Evolutionary conservation across 2,797 vertebrate genomes (phyloP).

Genomic region (Aphelocoma californica): DNA sequence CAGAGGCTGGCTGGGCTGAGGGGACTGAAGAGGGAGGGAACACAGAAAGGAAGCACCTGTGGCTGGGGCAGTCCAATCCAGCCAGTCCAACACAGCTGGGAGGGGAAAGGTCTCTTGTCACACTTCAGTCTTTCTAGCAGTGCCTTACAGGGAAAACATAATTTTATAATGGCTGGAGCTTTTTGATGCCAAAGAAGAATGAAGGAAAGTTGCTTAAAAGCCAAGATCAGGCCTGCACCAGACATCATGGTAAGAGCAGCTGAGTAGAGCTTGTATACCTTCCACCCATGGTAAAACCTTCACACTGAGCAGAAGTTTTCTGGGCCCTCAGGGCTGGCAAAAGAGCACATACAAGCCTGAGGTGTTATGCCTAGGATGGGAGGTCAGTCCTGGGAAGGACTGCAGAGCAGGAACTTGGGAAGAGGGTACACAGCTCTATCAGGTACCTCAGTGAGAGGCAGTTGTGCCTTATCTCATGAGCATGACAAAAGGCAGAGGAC

Average conservation of each 20-base stretch:
- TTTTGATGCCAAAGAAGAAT: not conserved
- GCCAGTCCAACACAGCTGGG: not conserved
- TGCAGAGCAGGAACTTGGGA: not conserved
- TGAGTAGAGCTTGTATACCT: not conserved
- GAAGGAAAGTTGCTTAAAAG: slow-evolving; percentile 10
- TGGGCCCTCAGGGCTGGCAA: not conserved
- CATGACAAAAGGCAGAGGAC: not conserved
- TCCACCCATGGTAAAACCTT: not conserved
- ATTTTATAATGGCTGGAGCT: not conserved
- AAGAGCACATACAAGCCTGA: not conserved
- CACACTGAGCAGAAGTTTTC: not conserved
- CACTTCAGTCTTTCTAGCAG: not conserved
- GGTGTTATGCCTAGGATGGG: not conserved
- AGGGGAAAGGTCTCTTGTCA: not conserved
- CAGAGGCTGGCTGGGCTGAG: not conserved
- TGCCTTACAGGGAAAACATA: not conserved
- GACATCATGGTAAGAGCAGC: not conserved
- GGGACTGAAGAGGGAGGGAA: not conserved
- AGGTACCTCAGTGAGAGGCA: not conserved
- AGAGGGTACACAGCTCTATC: not conserved
- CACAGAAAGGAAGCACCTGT: not conserved
- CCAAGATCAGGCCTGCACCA: not conserved
- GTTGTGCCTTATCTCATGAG: not conserved
- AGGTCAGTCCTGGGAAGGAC: not conserved
- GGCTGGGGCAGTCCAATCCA: not conserved